Conservation (phyloP, 2,797 vertebrate genomes). For the Apodemus agrarius region DNA sequence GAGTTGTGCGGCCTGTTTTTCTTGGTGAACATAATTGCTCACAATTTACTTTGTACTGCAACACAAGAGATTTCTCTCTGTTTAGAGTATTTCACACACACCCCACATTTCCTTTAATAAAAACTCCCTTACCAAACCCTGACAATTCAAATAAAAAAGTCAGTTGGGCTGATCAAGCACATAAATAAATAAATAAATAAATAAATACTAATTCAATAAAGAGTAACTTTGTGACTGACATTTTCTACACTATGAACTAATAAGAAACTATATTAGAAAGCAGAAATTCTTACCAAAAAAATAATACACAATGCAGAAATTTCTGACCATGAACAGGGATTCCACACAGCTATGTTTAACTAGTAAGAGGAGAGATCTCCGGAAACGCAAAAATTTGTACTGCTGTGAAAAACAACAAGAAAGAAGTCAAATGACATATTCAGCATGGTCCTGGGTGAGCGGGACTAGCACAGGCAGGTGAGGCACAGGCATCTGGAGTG, state of each 20-base stretch:
- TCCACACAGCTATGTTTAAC: constrained; percentile 93
- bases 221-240: constrained; percentile 35
- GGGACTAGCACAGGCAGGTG: no score
- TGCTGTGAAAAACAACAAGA: constrained; percentile 89
- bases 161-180: constrained; percentile 11
- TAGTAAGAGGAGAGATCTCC: constrained; percentile 91
- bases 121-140: constrained; percentile 34
- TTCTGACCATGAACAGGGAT: constrained; percentile 93
- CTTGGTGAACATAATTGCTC: not conserved
- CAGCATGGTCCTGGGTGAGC: constrained; percentile 9
- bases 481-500: not conserved
- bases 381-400: constrained; percentile 96
- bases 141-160: constrained; percentile 53
- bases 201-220: constrained; percentile 51
- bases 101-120: constrained; percentile 42
- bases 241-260: constrained; percentile 50
- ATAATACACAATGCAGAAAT: constrained; percentile 93
- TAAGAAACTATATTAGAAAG: constrained; percentile 56
- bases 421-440: constrained; percentile 32
- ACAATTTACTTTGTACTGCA: not conserved
- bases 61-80: not conserved
- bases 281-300: constrained; percentile 93
- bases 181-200: not conserved
- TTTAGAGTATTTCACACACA: not conserved
- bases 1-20: not conserved